phyloP scores from a whole-genome alignment of 2,797 vertebrate genomes.

The Sebastes alutus region DNA sequence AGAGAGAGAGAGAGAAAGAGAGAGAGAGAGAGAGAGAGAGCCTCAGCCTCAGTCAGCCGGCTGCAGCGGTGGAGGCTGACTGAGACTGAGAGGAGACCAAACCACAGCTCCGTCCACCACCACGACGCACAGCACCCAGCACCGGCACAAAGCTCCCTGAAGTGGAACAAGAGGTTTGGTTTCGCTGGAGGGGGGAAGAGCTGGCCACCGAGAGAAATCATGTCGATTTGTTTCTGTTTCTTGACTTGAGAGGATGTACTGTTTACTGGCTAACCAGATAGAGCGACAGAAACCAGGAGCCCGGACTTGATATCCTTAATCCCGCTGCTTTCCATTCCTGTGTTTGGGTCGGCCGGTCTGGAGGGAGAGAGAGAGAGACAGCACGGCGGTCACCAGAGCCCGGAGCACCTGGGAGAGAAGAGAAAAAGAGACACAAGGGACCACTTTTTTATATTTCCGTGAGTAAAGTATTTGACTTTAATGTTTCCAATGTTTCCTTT shows the following conservation, averaged over 20 bases:
- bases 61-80: slow-evolving; percentile 58
- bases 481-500: neutral
- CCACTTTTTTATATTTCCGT: slow-evolving; percentile 44
- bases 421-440: neutral
- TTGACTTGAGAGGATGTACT: slow-evolving; percentile 48
- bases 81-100: slow-evolving; percentile 16
- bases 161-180: slow-evolving; percentile 14
- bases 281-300: slow-evolving; percentile 39
- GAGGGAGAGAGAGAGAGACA: slow-evolving; percentile 3
- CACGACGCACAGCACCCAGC: slow-evolving; percentile 44
- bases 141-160: slow-evolving; percentile 6
- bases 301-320: slow-evolving; percentile 46
- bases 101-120: slow-evolving; percentile 27
- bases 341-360: slow-evolving; percentile 23
- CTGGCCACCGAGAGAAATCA: neutral
- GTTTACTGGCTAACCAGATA: slow-evolving; percentile 40
- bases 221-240: neutral
- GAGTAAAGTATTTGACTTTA: slow-evolving; percentile 44
- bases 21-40: too few species aligned
- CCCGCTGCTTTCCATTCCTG: slow-evolving; percentile 37
- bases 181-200: neutral
- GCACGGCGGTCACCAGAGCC: neutral
- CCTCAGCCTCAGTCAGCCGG: slow-evolving; percentile 30
- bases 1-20: neutral
- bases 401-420: neutral